phyloP scores from a whole-genome alignment of 2,797 vertebrate species.

The Phalanger gymnotis region DNA sequence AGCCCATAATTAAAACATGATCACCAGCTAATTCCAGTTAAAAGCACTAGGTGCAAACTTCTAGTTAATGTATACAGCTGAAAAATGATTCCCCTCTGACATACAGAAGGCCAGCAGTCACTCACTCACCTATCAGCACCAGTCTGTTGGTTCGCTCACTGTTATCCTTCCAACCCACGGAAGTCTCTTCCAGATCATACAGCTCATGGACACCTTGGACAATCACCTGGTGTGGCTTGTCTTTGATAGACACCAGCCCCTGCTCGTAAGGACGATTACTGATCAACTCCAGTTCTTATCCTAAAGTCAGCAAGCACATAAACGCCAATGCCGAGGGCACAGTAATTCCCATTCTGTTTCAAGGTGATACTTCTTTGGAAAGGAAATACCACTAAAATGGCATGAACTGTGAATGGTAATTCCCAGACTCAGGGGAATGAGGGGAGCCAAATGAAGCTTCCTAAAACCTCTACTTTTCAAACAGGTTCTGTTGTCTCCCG shows the following conservation, averaged over 20 bases:
- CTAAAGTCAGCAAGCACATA: constrained; percentile 26
- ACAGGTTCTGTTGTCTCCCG: neutral
- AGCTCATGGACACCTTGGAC: constrained; percentile 97
- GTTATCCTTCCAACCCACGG: constrained; percentile 88
- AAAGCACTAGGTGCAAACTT: neutral
- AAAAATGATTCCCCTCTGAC: neutral
- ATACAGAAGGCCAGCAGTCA: constrained; percentile 13
- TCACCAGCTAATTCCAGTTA: constrained; percentile 28
- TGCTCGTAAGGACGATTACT: constrained; percentile 81
- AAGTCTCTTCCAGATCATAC: constrained; percentile 95
- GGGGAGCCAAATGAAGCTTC: neutral
- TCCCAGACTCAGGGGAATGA: constrained; percentile 27
- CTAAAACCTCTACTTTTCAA: constrained; percentile 21
- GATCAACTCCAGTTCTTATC: constrained; percentile 6
- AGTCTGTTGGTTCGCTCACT: constrained; percentile 89
- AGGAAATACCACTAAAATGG: constrained; percentile 32
- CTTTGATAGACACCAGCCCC: constrained; percentile 93
- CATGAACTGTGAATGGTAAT: neutral
- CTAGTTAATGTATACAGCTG: neutral
- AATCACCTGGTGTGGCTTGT: constrained; percentile 92
- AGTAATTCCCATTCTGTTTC: constrained; percentile 24
- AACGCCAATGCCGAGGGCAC: neutral
- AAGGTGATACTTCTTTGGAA: constrained; percentile 43
- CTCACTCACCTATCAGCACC: constrained; percentile 93
- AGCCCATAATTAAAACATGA: constrained; percentile 32